Base-by-base conservation (phyloP, 2,888 invertebrate species). In the Xanthorhoe spadicearia region DNA sequence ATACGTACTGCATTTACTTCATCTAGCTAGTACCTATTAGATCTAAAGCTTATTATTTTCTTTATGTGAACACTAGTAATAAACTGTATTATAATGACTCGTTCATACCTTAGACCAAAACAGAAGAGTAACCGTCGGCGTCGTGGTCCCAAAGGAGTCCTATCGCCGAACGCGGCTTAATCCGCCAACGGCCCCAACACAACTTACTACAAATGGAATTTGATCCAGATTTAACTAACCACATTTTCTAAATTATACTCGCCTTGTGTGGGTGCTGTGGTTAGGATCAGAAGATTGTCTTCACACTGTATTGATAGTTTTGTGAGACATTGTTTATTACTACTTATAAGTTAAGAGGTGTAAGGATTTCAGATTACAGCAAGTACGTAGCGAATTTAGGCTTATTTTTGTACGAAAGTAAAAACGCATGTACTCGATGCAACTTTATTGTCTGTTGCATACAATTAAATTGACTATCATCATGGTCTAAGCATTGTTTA, bases 201-300 rank as follows among this genome's bases (percentile, higher is more conserved):
- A 85, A 87, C 86, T 88, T 86, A 88, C 85, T 86, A 87, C 87
- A 89, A 89, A 88, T 88, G 85, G 87, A 86, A 90, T 89, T 85
- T 88, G 88, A 91, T 91, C 85, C 78, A 84, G 85, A 85, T 88
- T 90, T 89, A 88, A 89, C 89, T 89, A 88, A 90, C 80, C 84
- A 83, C 84, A 83, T 83, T 83, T 81, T 61, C 67, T 48, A 70
- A 71, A 69, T 70, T 72, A 59, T 68, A 61, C 59, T 66, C 38
- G 23, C 38, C 53, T 54, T 19, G 51, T 17, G 50, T 35, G 61
- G 19, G 35, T 49, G 49, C 43, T 18, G 48, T 48, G 48, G 48
- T 54, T 59, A 2, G 13, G 53, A 13, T 35, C 4, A 3, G 15
- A 28, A 38, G 17, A 43, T 59, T 53, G 18, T 38, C 13, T 38